A percentile compares a stretch with the other conserved stretches of the same genome.
These are phyloP conservation scores for Oreochromis tanganicae DNA, from an alignment of 2,113 vertebrate species.

Conservation along the genomic window DNA sequence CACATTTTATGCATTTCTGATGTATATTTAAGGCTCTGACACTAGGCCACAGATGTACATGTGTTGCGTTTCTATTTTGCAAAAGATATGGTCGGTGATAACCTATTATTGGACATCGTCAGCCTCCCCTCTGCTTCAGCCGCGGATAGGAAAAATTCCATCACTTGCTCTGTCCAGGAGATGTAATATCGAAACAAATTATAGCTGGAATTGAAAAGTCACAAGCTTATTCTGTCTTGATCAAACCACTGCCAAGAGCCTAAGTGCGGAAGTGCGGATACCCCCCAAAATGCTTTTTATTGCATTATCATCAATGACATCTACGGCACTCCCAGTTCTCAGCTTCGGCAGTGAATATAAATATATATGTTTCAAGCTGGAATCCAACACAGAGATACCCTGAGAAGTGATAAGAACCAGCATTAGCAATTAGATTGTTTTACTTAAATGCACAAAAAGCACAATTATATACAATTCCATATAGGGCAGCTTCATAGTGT, in stretches of 20 bases:
- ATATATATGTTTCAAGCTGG: constrained; percentile 4
- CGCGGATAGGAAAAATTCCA: constrained; percentile 87
- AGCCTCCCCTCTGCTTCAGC: constrained; percentile 70
- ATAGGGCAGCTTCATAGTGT: neutral
- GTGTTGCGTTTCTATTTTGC: constrained; percentile 97
- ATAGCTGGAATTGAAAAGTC: constrained; percentile 99
- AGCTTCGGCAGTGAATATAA: constrained; percentile 40
- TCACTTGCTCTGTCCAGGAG: constrained; percentile 86
- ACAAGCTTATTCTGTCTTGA: constrained; percentile 97
- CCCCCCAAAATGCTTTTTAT: constrained; percentile 85
- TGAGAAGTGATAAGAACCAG: neutral
- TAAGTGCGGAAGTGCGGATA: constrained; percentile 88
- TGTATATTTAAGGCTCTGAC: constrained; percentile 93
- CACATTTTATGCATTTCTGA: constrained; percentile 98
- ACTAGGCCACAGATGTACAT: constrained; percentile 98
- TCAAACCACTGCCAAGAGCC: constrained; percentile 94
- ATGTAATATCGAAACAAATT: constrained; percentile 99
- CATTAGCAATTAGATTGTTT: neutral
- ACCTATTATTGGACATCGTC: constrained; percentile 94
- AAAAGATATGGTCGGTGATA: constrained; percentile 91
- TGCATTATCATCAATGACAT: constrained; percentile 94
- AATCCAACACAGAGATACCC: neutral
- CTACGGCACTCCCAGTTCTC: constrained; percentile 51
- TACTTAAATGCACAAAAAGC: neutral
- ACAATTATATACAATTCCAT: neutral